These are phyloP conservation scores for Eurois occulta DNA, from an alignment of 2,888 invertebrate genomes.

Conservation along the genomic window DNA sequence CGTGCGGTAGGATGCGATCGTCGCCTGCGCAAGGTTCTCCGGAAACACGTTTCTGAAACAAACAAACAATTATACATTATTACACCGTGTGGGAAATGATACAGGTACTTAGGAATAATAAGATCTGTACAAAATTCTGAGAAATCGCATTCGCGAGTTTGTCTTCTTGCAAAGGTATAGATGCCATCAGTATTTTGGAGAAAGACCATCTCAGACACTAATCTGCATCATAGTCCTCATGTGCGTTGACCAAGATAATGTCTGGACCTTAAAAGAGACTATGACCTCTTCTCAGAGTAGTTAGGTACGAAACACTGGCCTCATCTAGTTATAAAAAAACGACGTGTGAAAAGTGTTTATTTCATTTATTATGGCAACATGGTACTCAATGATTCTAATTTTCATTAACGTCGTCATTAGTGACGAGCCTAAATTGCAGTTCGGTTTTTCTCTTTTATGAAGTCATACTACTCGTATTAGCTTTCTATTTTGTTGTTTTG, in stretches of 20 bases:
- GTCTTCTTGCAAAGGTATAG: neutral
- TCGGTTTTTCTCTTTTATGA: neutral
- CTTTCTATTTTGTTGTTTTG: neutral
- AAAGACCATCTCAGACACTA: too few species aligned
- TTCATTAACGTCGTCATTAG: too few species aligned
- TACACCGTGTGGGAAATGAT: neutral
- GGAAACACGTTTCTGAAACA: constrained; percentile 97
- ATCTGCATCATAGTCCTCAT: too few species aligned
- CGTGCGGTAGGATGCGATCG: constrained; percentile 92
- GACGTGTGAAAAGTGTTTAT: too few species aligned
- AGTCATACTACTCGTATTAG: neutral
- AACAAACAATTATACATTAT: constrained; percentile 54
- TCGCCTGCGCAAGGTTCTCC: constrained; percentile 96
- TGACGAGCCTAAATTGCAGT: neutral
- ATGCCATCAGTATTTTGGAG: neutral
- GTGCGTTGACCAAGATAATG: too few species aligned
- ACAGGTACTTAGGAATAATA: neutral
- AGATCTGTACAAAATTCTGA: neutral
- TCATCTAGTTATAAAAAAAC: too few species aligned
- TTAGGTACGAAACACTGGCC: too few species aligned
- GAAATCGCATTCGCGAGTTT: neutral
- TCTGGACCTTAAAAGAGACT: too few species aligned
- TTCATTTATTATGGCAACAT: neutral
- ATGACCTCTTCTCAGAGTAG: too few species aligned
- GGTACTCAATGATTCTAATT: neutral